A percentile compares a stretch with the other conserved stretches of the same genome.
phyloP scores from a whole-genome alignment of 1,140 invertebrate species.

The Drosophila ironensis region DNA sequence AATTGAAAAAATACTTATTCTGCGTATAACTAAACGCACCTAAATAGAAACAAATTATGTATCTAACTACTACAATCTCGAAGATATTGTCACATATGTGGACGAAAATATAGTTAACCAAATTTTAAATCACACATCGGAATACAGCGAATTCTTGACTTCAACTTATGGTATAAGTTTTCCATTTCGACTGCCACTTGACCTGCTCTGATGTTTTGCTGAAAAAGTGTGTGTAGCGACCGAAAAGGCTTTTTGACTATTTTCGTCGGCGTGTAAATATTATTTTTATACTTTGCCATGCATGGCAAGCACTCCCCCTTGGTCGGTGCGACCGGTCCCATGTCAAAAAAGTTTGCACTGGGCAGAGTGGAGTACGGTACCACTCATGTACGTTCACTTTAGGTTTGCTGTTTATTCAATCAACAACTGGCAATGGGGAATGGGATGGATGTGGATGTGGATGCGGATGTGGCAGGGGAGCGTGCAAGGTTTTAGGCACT shows the following conservation, averaged over 20 bases:
- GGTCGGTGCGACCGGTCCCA: constrained; percentile 15
- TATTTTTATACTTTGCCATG: constrained; percentile 65
- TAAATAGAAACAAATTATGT: too few species aligned
- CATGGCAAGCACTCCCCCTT: constrained; percentile 6
- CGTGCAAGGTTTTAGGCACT: constrained; percentile 4
- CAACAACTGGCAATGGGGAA: constrained; percentile 55
- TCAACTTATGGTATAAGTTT: neutral
- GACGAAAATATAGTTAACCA: too few species aligned
- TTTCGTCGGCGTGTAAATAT: constrained; percentile 66
- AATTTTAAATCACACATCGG: too few species aligned
- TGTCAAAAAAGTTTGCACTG: constrained; percentile 50
- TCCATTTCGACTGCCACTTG: constrained; percentile 15
- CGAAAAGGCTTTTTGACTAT: constrained; percentile 67
- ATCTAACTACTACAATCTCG: too few species aligned
- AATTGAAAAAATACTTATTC: neutral
- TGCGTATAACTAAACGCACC: too few species aligned
- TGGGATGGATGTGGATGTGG: constrained; percentile 8
- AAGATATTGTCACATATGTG: too few species aligned
- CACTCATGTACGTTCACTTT: constrained; percentile 35
- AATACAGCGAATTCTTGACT: neutral
- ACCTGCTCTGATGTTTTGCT: constrained; percentile 16
- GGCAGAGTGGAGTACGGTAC: constrained; percentile 6
- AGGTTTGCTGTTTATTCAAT: constrained; percentile 68
- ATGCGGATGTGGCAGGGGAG: neutral
- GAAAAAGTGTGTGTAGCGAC: constrained; percentile 20